A percentile compares a stretch with the other conserved stretches of the same genome.
Conservation (phyloP, 2,797 vertebrate species). For the Apogon hyalosoma region DNA sequence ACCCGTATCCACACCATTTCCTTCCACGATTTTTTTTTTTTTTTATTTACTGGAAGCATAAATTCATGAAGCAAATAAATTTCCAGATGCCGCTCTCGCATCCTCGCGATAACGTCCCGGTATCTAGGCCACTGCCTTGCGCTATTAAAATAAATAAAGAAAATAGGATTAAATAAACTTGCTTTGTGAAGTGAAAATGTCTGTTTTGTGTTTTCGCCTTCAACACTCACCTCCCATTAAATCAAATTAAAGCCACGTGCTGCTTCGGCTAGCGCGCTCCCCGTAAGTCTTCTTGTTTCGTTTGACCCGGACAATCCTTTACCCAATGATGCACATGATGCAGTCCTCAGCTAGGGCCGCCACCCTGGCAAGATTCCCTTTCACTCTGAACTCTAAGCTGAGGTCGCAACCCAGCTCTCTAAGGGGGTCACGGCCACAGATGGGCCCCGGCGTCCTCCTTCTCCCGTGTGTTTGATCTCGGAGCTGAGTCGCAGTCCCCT, state of each 20-base stretch:
- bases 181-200: constrained; percentile 35
- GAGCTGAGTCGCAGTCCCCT: constrained; percentile 10
- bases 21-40: not conserved
- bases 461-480: constrained; percentile 44
- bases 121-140: constrained; percentile 38
- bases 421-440: constrained; percentile 57
- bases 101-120: not conserved
- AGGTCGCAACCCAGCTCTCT: constrained; percentile 46
- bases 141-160: constrained; percentile 23
- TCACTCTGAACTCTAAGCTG: constrained; percentile 54
- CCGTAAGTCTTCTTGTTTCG: constrained; percentile 21
- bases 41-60: constrained; percentile 27
- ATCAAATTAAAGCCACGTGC: constrained; percentile 52
- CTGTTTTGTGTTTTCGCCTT: constrained; percentile 30
- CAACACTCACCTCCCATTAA: constrained; percentile 29
- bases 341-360: constrained; percentile 24
- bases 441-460: constrained; percentile 34
- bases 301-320: constrained; percentile 46
- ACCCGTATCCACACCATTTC: not conserved
- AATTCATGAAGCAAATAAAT: constrained; percentile 30
- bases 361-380: constrained; percentile 33
- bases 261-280: constrained; percentile 6
- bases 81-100: constrained; percentile 14
- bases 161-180: constrained; percentile 34
- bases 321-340: constrained; percentile 61